Evolutionary conservation across 2,113 vertebrate genomes (phyloP), one percentile per base, ranked within the genome.

Genomic region (Pollimyrus isidori): DNA sequence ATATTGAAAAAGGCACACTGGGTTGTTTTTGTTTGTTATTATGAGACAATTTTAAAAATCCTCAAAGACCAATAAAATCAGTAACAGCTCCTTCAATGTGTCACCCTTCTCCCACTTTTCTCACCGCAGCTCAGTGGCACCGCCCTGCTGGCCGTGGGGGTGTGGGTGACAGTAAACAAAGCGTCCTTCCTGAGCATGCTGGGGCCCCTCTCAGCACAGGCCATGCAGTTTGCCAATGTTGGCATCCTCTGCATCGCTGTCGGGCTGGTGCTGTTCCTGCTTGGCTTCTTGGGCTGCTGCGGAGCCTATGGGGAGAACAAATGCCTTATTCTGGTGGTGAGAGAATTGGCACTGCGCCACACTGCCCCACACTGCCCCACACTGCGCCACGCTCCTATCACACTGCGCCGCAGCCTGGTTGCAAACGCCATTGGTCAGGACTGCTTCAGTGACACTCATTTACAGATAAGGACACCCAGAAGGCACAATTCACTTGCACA

Each of bases 311-410:
- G 94, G 58, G 97, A 98, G 90, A 99, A 94, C 96, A 99, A 97
- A 86, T 98, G 97, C 91, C 96, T 97, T n/a, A 96, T 99, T 90
- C 94, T 99, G 39, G 94, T 73, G 95, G 98, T 99, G 93, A 90
- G 94, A 90, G 30, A 35, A 1, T 21, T 35, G 19, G 42, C 17
- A 10, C 48, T 21, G 6, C 62, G 0, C 3, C 50, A 52, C 50
- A 52, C 50, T 50, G 49, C 11, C 2, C 49, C 49, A 50, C 15
- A 4, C 46, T 19, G 9, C 49, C 15, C 21, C 7, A 21, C 17
- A 4, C 48, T 19, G 6, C 42, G 4, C 39, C 17, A 21, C 3
- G 23, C 19, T 46, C 6, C 56, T 69, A 19, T 7, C 30, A 50
- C 48, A 56, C 26, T 17, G 26, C 30, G 17, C 48, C 50, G 7